A percentile compares a stretch with the other conserved stretches of the same genome.
Evolutionary conservation across 2,888 invertebrate species (phyloP).

Genomic region (Ditula angustiorana): DNA sequence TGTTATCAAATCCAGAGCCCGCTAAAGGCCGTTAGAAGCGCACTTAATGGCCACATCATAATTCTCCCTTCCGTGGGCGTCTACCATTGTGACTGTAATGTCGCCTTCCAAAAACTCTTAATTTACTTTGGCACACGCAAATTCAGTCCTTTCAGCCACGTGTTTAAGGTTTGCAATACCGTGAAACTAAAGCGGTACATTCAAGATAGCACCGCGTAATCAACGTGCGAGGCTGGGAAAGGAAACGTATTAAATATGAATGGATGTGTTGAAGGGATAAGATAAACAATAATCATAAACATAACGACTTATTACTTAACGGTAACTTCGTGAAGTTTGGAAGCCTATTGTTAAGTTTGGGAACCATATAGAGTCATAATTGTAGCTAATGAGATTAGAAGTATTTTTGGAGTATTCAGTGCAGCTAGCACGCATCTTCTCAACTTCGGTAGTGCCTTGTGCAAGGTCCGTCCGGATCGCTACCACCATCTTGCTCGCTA

Average conservation of each 20-base stretch:
- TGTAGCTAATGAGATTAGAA: too few species aligned
- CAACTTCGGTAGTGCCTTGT: too few species aligned
- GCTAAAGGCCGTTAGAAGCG: constrained; percentile 19
- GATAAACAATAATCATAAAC: constrained; percentile 49
- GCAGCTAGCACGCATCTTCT: too few species aligned
- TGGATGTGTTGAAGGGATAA: constrained; percentile 43
- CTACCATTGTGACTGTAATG: constrained; percentile 52
- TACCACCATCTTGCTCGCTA: too few species aligned
- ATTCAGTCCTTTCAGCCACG: constrained; percentile 25
- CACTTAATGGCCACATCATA: constrained; percentile 44
- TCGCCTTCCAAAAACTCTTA: constrained; percentile 51
- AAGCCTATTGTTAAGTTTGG: constrained; percentile 16
- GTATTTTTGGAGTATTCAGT: too few species aligned
- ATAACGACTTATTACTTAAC: constrained; percentile 26
- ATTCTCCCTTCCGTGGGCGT: constrained; percentile 48
- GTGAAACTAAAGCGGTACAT: constrained; percentile 41
- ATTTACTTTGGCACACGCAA: constrained; percentile 39
- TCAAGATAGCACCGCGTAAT: constrained; percentile 55
- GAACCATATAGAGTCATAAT: too few species aligned
- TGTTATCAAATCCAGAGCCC: neutral
- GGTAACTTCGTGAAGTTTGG: constrained; percentile 11
- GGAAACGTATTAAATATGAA: constrained; percentile 46
- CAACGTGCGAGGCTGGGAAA: constrained; percentile 52
- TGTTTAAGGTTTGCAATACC: constrained; percentile 19
- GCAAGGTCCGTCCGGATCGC: too few species aligned